Evolutionary conservation across 2,888 invertebrate genomes (phyloP).

Genomic region (Gandaritis pyraliata): DNA sequence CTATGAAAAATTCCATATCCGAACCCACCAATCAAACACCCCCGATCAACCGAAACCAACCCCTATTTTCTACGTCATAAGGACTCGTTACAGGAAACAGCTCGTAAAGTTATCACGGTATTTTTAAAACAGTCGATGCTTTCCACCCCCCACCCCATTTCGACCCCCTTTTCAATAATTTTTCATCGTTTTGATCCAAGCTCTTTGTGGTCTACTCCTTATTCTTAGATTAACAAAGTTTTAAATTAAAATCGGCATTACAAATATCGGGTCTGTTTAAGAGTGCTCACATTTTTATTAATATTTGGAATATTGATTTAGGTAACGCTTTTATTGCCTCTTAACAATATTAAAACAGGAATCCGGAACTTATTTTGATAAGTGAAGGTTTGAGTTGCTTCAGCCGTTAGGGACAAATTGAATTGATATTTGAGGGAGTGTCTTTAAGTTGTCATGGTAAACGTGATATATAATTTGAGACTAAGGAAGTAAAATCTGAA

Average conservation of each 20-base stretch:
- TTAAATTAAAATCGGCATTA: constrained; percentile 79
- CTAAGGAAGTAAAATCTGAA: too few relatives aligned
- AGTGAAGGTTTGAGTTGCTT: not conserved
- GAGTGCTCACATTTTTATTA: constrained; percentile 46
- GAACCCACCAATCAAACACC: constrained; percentile 35
- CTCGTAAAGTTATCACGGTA: constrained; percentile 55
- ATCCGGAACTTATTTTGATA: constrained; percentile 2
- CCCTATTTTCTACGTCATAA: constrained; percentile 42
- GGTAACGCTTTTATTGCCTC: constrained; percentile 32
- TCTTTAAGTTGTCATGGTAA: too few relatives aligned
- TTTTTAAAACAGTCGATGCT: constrained; percentile 75
- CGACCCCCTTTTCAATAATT: constrained; percentile 83
- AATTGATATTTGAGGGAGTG: not conserved
- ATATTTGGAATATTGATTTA: constrained; percentile 44
- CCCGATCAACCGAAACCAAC: constrained; percentile 32
- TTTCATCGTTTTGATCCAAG: constrained; percentile 82
- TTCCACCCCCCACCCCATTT: constrained; percentile 60
- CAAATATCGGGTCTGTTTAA: constrained; percentile 67
- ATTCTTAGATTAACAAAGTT: constrained; percentile 84
- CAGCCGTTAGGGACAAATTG: not conserved
- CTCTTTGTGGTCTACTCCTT: constrained; percentile 79
- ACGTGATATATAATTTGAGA: too few relatives aligned
- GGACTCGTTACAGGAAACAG: constrained; percentile 20
- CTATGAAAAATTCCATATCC: constrained; percentile 61
- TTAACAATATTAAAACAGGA: constrained; percentile 28